Percentiles rank a stretch among this genome's conserved stretches.
These are phyloP conservation scores for Nothobranchius kuhntae DNA, from an alignment of 2,113 vertebrate species.

Conservation along the genomic window DNA sequence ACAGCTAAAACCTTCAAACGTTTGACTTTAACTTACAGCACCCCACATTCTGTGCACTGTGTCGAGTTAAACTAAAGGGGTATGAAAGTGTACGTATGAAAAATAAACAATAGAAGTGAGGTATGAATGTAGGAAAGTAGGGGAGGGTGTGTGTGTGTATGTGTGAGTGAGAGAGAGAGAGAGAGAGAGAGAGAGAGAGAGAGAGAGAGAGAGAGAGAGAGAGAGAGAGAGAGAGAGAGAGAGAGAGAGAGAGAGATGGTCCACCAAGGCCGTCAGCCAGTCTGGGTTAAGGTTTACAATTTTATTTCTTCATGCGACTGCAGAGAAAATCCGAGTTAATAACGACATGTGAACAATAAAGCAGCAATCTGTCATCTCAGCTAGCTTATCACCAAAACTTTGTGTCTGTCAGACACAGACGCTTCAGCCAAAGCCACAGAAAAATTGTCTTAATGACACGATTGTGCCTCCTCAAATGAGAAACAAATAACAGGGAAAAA, in stretches of 20 bases:
- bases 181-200: not conserved
- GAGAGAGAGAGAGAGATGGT: constrained; percentile 11
- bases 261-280: constrained; percentile 26
- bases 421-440: constrained; percentile 52
- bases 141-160: too few species aligned
- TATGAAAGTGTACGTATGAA: constrained; percentile 39
- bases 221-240: constrained; percentile 6
- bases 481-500: constrained; percentile 60
- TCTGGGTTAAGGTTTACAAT: constrained; percentile 25
- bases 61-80: not conserved
- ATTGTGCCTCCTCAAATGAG: constrained; percentile 52
- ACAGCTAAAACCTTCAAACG: too few species aligned
- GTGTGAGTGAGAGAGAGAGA: too few species aligned
- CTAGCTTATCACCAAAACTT: constrained; percentile 51
- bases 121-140: not conserved
- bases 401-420: constrained; percentile 43
- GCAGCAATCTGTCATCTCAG: constrained; percentile 52
- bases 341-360: constrained; percentile 54
- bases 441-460: constrained; percentile 69
- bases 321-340: constrained; percentile 39
- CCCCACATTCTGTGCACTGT: too few species aligned
- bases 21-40: too few species aligned
- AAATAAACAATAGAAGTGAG: constrained; percentile 35
- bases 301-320: constrained; percentile 18
- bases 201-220: not conserved